Evolutionary conservation across 1,140 invertebrate species (phyloP).

Genomic region (Chironomus tepperi): DNA sequence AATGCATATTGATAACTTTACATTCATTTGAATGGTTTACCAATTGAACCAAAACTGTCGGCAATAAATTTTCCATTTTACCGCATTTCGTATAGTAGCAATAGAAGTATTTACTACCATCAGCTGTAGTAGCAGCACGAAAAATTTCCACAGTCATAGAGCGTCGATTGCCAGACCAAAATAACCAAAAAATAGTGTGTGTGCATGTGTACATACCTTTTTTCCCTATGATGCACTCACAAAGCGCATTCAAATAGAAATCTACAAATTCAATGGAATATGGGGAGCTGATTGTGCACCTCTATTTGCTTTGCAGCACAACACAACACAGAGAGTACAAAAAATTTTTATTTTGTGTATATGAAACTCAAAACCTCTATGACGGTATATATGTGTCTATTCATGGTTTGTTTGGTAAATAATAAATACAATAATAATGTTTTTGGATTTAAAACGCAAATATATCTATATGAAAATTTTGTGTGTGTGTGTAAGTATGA

Average conservation of each 20-base stretch:
- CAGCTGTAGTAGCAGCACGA: background rate
- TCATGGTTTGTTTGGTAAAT: constrained; percentile 13
- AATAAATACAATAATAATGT: constrained; percentile 15
- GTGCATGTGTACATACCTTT: too few species aligned
- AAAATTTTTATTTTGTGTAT: background rate
- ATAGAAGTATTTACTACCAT: background rate
- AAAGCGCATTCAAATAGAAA: constrained; percentile 5
- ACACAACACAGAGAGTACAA: background rate
- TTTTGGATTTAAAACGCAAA: background rate
- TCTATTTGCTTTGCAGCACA: constrained; percentile 6
- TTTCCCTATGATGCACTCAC: background rate
- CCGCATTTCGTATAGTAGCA: background rate
- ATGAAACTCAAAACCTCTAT: background rate
- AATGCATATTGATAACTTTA: constrained; percentile 14
- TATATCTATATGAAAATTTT: too few species aligned
- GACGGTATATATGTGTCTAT: background rate
- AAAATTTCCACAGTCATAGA: background rate
- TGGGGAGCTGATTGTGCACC: background rate
- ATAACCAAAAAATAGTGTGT: constrained; percentile 7
- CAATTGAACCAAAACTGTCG: constrained; percentile 12
- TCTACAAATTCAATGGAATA: background rate
- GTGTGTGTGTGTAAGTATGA: too few species aligned
- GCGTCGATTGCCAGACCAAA: constrained; percentile 5
- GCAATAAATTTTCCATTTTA: constrained; percentile 1
- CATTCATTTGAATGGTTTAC: constrained; percentile 1